Percentiles rank a stretch among this genome's conserved stretches.
Conservation (phyloP, 1,140 invertebrate species). For the Babylonia areolata region DNA sequence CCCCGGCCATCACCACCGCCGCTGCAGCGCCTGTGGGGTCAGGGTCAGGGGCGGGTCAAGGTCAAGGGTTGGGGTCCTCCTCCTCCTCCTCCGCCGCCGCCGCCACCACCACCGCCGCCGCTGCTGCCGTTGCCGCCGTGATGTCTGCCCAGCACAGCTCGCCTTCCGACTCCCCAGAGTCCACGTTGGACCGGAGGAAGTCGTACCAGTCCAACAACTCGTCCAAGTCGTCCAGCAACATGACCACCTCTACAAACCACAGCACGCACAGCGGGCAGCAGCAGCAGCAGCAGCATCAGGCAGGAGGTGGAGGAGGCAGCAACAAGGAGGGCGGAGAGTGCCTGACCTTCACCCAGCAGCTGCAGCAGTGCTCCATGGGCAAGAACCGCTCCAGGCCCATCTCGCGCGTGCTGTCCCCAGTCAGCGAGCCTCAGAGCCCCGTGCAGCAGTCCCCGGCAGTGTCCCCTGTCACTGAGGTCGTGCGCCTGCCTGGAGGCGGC, state of each 20-base stretch:
- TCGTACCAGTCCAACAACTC: constrained; percentile 86
- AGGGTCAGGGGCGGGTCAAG: neutral
- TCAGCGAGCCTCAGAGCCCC: constrained; percentile 86
- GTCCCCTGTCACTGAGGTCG: constrained; percentile 85
- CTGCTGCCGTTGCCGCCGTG: too few relatives aligned
- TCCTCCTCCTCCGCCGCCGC: constrained; percentile 17
- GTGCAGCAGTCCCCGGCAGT: constrained; percentile 88
- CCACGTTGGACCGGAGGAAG: constrained; percentile 81
- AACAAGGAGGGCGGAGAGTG: constrained; percentile 49
- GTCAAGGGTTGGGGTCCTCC: constrained; percentile 27
- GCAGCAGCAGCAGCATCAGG: constrained; percentile 69
- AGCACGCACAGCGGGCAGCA: constrained; percentile 75
- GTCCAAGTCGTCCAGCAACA: constrained; percentile 84
- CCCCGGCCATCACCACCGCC: constrained; percentile 35
- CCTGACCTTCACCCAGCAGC: constrained; percentile 85
- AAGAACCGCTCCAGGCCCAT: constrained; percentile 73
- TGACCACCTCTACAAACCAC: constrained; percentile 80
- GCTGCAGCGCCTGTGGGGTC: neutral
- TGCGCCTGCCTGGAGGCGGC: constrained; percentile 52
- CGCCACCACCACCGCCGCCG: too few relatives aligned
- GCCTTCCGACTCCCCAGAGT: constrained; percentile 81
- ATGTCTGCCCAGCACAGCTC: constrained; percentile 54
- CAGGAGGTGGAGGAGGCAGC: neutral
- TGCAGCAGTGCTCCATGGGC: constrained; percentile 80
- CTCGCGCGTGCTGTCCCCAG: constrained; percentile 81